Base-by-base conservation (phyloP, 1,140 invertebrate genomes). In the Wiebesia pumilae region DNA sequence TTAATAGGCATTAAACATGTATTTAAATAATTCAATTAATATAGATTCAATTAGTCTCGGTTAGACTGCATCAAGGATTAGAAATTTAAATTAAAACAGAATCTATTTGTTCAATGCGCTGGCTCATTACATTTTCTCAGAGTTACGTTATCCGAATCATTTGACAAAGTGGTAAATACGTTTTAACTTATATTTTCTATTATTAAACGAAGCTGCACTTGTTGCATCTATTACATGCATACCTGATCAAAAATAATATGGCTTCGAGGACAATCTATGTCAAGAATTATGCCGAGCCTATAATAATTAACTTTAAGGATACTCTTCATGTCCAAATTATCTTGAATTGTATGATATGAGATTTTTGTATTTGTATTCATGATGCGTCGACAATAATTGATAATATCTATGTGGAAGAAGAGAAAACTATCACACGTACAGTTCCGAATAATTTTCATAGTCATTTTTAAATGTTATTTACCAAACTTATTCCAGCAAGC, bases 301-400 rank as follows among this genome's bases (percentile, higher is more conserved):
- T 91, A 90, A 86, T 91, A 90, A 90, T 91, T 90, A 30, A 90
- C 86, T 86, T 81, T 87, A 2, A 92, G 73, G 69, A 88, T 81
- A 38, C 51, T 73, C 3, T 85, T 73, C 82, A 91, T 89, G 38
- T 86, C 65, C 4, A 89, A n/a, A 78, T 89, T 71, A 19, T 88
- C 67, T 80, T 47, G n/a, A 71, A 89, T 89, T 2, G 27, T 16
- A 43, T 83, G 79, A 65, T 87, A 90, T 6, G 88, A 88, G 30
- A 88, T 84, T 47, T 40, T 86, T 27, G 43, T 86, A 38, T 84
- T 67, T 0, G 40, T 27, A 33, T 85, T 69, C 71, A 86, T 86
- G 19, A 88, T 69, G 12, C 54, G 69, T 35, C 69, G 79, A 12
- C 51, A 69, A 16, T 87, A 89, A 65, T 85, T 21, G 2, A 88